phyloP scores from a whole-genome alignment of 2,113 vertebrate species.

The Ophthalmolycus amberensis region DNA sequence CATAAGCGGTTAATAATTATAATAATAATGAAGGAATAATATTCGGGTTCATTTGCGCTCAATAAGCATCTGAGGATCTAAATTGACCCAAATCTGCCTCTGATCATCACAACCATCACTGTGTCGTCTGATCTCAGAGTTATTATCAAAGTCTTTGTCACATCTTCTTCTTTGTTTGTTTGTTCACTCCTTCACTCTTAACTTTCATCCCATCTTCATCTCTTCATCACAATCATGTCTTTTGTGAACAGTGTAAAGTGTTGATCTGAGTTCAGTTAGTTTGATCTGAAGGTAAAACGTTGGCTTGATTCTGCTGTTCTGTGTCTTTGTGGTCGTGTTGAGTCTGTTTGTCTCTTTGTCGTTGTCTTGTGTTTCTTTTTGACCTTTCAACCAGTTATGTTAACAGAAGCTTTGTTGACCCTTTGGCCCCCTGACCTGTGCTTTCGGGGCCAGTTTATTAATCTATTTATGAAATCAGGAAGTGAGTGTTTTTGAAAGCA shows the following conservation, averaged over 20 bases:
- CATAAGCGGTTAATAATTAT: not conserved
- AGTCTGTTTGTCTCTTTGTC: not conserved
- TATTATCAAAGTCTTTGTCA: not conserved
- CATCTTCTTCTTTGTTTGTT: not conserved
- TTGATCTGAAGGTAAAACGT: not conserved
- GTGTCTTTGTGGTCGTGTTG: too few relatives aligned
- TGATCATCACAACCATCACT: constrained; percentile 2
- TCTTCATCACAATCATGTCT: not conserved
- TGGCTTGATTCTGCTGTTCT: not conserved
- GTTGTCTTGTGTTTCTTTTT: not conserved
- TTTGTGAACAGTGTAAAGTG: not conserved
- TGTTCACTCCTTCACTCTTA: constrained; percentile 9
- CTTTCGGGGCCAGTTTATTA: not conserved
- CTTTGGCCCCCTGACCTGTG: too few relatives aligned
- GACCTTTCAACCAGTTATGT: not conserved
- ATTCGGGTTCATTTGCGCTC: not conserved
- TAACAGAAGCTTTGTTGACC: not conserved
- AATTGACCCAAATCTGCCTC: constrained; percentile 27
- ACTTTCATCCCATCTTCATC: constrained; percentile 17
- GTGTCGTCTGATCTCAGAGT: not conserved
- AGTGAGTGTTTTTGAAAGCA: not conserved
- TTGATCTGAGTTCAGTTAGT: not conserved
- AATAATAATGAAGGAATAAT: not conserved
- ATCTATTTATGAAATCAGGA: not conserved
- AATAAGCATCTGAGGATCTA: not conserved